A percentile compares a stretch with the other conserved stretches of the same genome.
phyloP scores from a whole-genome alignment of 2,888 invertebrate species.

The Rhorus exstirpatorius region DNA sequence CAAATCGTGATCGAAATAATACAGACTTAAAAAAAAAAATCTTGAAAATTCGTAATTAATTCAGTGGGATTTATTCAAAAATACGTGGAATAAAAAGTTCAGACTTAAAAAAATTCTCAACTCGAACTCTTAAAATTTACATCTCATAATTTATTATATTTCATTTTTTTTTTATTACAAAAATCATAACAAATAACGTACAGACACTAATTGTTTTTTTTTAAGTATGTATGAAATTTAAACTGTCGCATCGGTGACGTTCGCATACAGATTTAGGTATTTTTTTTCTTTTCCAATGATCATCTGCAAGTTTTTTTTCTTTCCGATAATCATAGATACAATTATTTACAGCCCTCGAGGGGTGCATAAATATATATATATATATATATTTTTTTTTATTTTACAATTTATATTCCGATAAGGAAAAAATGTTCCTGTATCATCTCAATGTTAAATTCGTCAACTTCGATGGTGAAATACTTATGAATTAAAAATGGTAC shows the following conservation, averaged over 20 bases:
- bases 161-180: too few species aligned
- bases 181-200: conserved; percentile 48
- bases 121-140: conserved; percentile 1
- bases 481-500: too few species aligned
- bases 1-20: too few species aligned
- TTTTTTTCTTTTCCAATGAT: not conserved
- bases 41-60: too few species aligned
- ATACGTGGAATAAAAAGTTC: too few species aligned
- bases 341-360: not conserved
- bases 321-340: not conserved
- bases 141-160: conserved; percentile 9
- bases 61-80: too few species aligned
- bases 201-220: conserved; percentile 21
- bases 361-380: too few species aligned
- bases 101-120: not conserved
- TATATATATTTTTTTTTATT: too few species aligned
- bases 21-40: not conserved
- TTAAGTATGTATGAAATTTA: conserved; percentile 24
- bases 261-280: not conserved
- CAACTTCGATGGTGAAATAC: too few species aligned
- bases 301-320: not conserved
- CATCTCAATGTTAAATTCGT: too few species aligned
- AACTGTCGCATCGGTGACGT: not conserved
- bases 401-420: too few species aligned
- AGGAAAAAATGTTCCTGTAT: too few species aligned